Conservation (phyloP, 2,888 invertebrate genomes). For the Tiphia femorata region DNA sequence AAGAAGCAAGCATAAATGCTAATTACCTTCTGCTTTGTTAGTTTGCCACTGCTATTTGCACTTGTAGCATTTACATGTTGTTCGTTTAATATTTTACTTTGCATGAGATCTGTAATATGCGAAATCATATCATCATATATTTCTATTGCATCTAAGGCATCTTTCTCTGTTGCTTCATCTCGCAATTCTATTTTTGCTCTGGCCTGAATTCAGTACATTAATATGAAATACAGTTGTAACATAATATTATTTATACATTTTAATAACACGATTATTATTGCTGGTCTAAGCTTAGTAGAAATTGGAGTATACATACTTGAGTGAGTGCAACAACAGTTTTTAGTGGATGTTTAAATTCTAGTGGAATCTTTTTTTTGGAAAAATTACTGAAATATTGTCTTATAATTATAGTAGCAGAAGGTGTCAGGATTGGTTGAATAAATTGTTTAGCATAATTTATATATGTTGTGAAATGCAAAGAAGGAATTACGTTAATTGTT, state of each 20-base stretch:
- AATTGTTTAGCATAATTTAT: conserved; percentile 88
- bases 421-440: conserved; percentile 83
- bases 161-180: conserved; percentile 79
- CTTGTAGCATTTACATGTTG: conserved; percentile 63
- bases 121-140: conserved; percentile 79
- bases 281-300: too few species aligned
- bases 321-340: conserved; percentile 87
- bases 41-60: conserved; percentile 69
- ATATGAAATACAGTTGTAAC: not conserved
- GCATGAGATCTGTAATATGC: conserved; percentile 1
- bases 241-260: not conserved
- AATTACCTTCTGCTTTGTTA: conserved; percentile 64
- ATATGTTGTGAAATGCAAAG: conserved; percentile 84
- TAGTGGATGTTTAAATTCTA: conserved; percentile 68
- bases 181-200: conserved; percentile 86
- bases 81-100: too few species aligned
- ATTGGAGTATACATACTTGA: conserved; percentile 69
- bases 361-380: too few species aligned
- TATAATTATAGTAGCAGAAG: too few species aligned
- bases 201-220: conserved; percentile 71
- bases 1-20: conserved; percentile 34
- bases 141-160: conserved; percentile 86
- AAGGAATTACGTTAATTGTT: conserved; percentile 78
- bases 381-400: too few species aligned
- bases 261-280: not conserved